Evolutionary conservation across 2,113 vertebrate genomes (phyloP), one percentile per base, ranked within the genome.

Genomic region (Tichodroma muraria): DNA sequence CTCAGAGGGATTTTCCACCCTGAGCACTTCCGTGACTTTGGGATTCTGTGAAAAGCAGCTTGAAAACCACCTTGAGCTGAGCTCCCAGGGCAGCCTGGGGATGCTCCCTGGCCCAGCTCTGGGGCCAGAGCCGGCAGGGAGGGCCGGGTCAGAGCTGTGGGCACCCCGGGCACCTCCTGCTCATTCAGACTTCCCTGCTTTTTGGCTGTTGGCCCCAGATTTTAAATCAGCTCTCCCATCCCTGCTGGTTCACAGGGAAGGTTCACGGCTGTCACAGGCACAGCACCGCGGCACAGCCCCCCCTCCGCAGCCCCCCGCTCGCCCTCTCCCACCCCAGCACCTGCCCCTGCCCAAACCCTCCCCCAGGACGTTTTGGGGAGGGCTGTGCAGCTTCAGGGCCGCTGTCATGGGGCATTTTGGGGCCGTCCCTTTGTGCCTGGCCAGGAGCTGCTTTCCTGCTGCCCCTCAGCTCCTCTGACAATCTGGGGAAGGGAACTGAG

Each of bases 321-420:
- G 24, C 24, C 79, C 45, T 57, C 16, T 24, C 22, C 45, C 53
- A 1, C 10, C 1, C 13, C 9, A n/a, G 4, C 37, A 1, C 47
- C 37, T 38, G 31, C 23, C n/a, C 28, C 24, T 4, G 4, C 42
- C 45, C 33, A 4, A 5, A 4, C 10, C 45, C 25, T 17, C 18
- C 38, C 15, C 8, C 10, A 10, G 13, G 11, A 21, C 2, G 3
- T 37, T 49, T 1, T 24, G 28, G 40, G 69, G 21, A 3, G 19
- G 31, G 25, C 3, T 65, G 12, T 11, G 75, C 35, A 31, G 56
- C 57, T 25, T 5, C 9, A 8, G 60, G 33, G 49, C 12, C 28
- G 3, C 45, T 4, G 50, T 1, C 53, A 16, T 0, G 0, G 33
- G 20, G 20, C 2, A 0, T 37, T 56, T 35, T 4, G 12, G 27